These are phyloP conservation scores for Apodemia zela DNA, from an alignment of 2,888 invertebrate genomes.

Conservation along the genomic window DNA sequence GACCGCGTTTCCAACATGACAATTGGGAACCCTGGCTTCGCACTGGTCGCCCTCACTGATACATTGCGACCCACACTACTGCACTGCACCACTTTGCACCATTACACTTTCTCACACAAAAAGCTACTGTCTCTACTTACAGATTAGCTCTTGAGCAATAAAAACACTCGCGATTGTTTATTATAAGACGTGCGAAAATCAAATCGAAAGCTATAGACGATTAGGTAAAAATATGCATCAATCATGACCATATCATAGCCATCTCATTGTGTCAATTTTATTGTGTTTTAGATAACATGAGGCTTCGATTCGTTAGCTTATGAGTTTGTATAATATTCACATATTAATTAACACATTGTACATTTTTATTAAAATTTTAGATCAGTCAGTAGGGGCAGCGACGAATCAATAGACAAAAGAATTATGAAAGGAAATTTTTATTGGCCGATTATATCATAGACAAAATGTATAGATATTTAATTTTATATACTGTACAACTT, in stretches of 20 bases:
- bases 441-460: constrained; percentile 38
- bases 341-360: constrained; percentile 45
- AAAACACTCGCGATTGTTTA: constrained; percentile 54
- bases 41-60: constrained; percentile 55
- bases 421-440: constrained; percentile 38
- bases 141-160: constrained; percentile 34
- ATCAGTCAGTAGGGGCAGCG: constrained; percentile 69
- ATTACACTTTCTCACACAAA: constrained; percentile 35
- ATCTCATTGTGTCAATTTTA: constrained; percentile 11
- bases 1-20: constrained; percentile 88
- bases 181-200: constrained; percentile 59
- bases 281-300: not conserved
- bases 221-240: constrained; percentile 48
- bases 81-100: constrained; percentile 55
- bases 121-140: constrained; percentile 30
- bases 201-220: constrained; percentile 55
- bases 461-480: constrained; percentile 26
- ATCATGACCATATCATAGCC: constrained; percentile 36
- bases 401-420: constrained; percentile 74
- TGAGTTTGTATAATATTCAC: constrained; percentile 38
- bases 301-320: not conserved
- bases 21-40: constrained; percentile 54
- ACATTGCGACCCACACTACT: constrained; percentile 51
- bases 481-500: too few relatives aligned
- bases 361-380: constrained; percentile 46